phyloP scores from a whole-genome alignment of 2,113 vertebrate genomes.

The Leptosomus discolor region DNA sequence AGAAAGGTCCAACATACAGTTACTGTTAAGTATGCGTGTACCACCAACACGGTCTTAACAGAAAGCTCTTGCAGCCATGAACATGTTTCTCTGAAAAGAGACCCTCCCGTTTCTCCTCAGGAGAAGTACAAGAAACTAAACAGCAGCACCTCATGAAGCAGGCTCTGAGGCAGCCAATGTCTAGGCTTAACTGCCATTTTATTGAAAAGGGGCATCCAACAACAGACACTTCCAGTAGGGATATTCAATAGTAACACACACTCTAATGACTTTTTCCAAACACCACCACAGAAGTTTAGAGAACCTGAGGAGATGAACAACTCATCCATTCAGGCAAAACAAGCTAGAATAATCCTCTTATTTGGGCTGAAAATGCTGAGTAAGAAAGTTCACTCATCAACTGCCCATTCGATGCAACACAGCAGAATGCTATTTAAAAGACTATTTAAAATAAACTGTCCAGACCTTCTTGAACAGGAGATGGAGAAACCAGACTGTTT shows the following conservation, averaged over 20 bases:
- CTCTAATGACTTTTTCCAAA: not conserved
- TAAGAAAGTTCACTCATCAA: not conserved
- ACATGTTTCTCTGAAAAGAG: not conserved
- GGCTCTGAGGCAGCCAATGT: not conserved
- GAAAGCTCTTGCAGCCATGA: not conserved
- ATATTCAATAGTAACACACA: not conserved
- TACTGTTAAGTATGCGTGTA: not conserved
- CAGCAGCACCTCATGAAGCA: not conserved
- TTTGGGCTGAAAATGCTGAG: not conserved
- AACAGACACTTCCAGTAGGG: not conserved
- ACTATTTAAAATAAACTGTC: not conserved
- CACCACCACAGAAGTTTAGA: not conserved
- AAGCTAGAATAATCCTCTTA: slow-evolving; percentile 1
- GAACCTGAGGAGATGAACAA: not conserved
- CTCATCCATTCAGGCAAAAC: not conserved
- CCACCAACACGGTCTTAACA: not conserved
- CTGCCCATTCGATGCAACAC: not conserved
- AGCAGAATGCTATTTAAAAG: not conserved
- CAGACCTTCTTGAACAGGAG: not conserved
- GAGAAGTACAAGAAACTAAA: not conserved
- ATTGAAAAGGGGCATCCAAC: not conserved
- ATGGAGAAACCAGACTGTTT: not conserved
- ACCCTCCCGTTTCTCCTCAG: not conserved
- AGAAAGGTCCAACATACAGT: not conserved
- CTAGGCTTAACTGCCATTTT: not conserved